Evolutionary conservation across 2,888 invertebrate genomes (phyloP).

Genomic region (Axea sp.): DNA sequence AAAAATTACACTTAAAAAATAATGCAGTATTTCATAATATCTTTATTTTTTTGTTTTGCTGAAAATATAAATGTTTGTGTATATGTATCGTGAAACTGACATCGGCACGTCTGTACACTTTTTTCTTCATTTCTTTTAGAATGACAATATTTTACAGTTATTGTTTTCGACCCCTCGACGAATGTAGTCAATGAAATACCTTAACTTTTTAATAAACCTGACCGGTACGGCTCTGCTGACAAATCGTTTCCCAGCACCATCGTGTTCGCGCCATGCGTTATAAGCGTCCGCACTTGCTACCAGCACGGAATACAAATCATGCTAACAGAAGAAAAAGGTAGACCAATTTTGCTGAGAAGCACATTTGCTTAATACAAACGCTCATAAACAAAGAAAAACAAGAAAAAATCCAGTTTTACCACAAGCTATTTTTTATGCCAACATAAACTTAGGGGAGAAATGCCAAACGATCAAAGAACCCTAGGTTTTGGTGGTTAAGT

Average conservation of each 20-base stretch:
- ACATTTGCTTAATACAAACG: slow-evolving; percentile 29
- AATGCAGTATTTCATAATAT: too few relatives aligned
- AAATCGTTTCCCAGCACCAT: slow-evolving; percentile 52
- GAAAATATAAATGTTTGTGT: too few relatives aligned
- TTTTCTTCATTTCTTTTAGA: neutral
- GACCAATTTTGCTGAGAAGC: slow-evolving; percentile 25
- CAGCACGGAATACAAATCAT: slow-evolving; percentile 52
- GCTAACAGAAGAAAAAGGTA: slow-evolving; percentile 31
- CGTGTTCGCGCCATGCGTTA: slow-evolving; percentile 47
- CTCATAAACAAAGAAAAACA: slow-evolving; percentile 8
- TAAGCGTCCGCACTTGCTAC: slow-evolving; percentile 47
- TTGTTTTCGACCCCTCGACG: slow-evolving; percentile 37
- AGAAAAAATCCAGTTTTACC: slow-evolving; percentile 4
- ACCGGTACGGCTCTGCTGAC: slow-evolving; percentile 39
- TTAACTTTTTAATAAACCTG: slow-evolving; percentile 61
- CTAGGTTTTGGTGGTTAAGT: slow-evolving; percentile 66
- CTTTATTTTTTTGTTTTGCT: too few relatives aligned
- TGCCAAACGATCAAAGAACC: slow-evolving; percentile 67
- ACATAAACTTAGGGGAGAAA: too few relatives aligned
- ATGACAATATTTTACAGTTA: slow-evolving; percentile 48
- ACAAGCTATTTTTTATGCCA: slow-evolving; percentile 62
- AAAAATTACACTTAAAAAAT: too few relatives aligned
- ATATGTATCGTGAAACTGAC: too few relatives aligned
- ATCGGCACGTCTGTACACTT: too few relatives aligned
- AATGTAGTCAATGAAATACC: slow-evolving; percentile 52